Conservation (phyloP, 2,797 vertebrate species). For the Galagoides demidoff region DNA sequence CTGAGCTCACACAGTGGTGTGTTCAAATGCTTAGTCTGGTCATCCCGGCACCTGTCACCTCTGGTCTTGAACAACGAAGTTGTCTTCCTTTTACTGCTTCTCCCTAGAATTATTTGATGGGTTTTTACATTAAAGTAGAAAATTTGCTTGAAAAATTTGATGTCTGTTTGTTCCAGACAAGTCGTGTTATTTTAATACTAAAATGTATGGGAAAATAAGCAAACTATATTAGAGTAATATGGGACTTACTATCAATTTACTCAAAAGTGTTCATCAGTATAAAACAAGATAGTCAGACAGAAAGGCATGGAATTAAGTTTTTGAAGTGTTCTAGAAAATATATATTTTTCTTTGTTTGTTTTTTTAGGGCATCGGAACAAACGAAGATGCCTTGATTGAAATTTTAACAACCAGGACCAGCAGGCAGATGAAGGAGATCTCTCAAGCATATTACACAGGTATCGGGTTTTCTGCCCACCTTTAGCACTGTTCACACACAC, state of each 20-base stretch:
- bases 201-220: constrained; percentile 4
- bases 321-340: background rate
- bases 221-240: background rate
- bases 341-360: no score
- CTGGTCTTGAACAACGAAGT: background rate
- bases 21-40: background rate
- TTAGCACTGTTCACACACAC: background rate
- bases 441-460: constrained; percentile 92
- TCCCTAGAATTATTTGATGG: background rate
- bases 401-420: constrained; percentile 92
- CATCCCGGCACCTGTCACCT: background rate
- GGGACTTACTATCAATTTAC: background rate
- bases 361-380: constrained; percentile 92
- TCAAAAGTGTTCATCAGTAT: background rate
- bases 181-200: constrained; percentile 50
- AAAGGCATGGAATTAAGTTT: constrained; percentile 60
- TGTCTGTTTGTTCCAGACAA: constrained; percentile 22
- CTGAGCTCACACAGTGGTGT: background rate
- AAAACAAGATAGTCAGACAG: constrained; percentile 28
- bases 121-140: background rate
- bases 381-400: constrained; percentile 91
- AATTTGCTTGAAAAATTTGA: background rate
- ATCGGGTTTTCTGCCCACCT: background rate
- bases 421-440: constrained; percentile 90
- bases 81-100: background rate